Conservation (phyloP, 2,113 vertebrate species). For the Microcebus jonahi region DNA sequence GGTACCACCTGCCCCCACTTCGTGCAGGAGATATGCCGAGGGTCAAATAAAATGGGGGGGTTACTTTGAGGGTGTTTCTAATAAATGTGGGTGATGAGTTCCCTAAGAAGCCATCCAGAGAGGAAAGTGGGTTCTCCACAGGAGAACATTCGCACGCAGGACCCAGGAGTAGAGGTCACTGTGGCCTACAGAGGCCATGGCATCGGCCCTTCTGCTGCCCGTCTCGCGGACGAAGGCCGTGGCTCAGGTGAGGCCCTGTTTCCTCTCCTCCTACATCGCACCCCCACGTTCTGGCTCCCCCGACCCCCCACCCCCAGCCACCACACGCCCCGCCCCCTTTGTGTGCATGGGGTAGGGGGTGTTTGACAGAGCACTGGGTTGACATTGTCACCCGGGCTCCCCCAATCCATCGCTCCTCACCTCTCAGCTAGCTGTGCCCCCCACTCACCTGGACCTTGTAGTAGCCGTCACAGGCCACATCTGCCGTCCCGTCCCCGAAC, state of each 20-base stretch:
- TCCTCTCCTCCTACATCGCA: background rate
- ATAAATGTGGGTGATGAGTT: background rate
- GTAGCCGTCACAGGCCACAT: slow-evolving; percentile 93
- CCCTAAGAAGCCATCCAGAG: background rate
- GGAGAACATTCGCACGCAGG: background rate
- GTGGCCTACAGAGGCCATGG: background rate
- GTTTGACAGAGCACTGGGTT: background rate
- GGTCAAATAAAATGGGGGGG: background rate
- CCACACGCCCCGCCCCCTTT: accelerated
- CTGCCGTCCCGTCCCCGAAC: slow-evolving; percentile 89
- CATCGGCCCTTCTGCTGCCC: too few relatives aligned
- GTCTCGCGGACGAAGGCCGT: background rate
- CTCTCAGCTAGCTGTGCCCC: background rate
- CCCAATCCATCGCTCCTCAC: background rate
- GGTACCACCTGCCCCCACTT: background rate
- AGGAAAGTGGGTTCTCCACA: background rate
- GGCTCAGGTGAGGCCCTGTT: background rate
- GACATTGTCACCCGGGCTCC: accelerated
- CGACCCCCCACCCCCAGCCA: too few relatives aligned
- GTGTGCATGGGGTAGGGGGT: too few relatives aligned
- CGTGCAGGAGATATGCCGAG: accelerated
- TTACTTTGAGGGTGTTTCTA: accelerated
- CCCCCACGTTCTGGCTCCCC: background rate
- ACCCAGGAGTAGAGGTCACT: background rate
- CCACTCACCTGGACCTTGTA: slow-evolving; percentile 90